phyloP scores from a whole-genome alignment of 2,797 vertebrate genomes.

The Heteromormyrus szaboi region DNA sequence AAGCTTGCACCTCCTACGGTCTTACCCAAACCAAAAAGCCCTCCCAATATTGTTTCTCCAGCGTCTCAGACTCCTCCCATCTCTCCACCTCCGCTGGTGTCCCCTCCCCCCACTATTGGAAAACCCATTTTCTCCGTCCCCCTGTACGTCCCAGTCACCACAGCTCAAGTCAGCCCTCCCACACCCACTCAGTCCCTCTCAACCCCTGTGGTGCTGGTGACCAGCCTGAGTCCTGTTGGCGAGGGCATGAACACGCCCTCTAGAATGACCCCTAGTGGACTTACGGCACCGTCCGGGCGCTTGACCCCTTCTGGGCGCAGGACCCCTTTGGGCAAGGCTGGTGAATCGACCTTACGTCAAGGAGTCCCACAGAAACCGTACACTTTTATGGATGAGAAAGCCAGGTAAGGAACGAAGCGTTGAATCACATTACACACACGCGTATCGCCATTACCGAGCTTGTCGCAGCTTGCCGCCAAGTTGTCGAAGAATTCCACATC shows the following conservation, averaged over 20 bases:
- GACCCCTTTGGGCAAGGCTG: conserved; percentile 55
- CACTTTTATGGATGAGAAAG: conserved; percentile 96
- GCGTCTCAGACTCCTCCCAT: conserved; percentile 44
- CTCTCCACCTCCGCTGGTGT: conserved; percentile 40
- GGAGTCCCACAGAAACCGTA: conserved; percentile 95
- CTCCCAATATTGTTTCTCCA: conserved; percentile 38
- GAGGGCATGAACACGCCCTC: conserved; percentile 50
- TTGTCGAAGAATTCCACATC: neutral
- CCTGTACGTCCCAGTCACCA: conserved; percentile 55
- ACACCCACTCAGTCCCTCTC: conserved; percentile 36
- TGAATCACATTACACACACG: neutral
- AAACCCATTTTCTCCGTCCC: conserved; percentile 71
- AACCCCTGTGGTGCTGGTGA: conserved; percentile 61
- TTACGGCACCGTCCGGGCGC: conserved; percentile 56
- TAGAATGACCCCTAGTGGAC: conserved; percentile 48
- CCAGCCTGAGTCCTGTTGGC: conserved; percentile 61
- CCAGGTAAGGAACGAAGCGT: conserved; percentile 67
- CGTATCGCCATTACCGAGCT: neutral
- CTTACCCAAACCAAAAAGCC: conserved; percentile 65
- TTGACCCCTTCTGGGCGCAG: conserved; percentile 60
- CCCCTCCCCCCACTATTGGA: conserved; percentile 52
- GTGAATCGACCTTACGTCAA: conserved; percentile 73
- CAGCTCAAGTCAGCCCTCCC: conserved; percentile 36
- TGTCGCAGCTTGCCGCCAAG: neutral
- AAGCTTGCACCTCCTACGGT: conserved; percentile 53